Base-by-base conservation (phyloP, 1,140 invertebrate genomes). In the Lamellibrachia luymesi region DNA sequence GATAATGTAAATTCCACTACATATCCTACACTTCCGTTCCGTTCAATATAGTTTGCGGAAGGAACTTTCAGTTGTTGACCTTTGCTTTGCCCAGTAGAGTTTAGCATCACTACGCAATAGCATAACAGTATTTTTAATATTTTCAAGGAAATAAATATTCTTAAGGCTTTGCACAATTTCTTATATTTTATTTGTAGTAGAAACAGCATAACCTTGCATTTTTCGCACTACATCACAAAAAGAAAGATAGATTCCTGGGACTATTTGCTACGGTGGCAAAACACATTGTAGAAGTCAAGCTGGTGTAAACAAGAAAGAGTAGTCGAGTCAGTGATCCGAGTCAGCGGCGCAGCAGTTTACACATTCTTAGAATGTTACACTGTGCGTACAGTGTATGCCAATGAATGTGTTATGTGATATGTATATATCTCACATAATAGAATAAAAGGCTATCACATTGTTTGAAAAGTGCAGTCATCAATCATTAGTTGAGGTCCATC, bases 231-330 rank as follows among this genome's bases (percentile, higher is more conserved):
- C 64, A 80, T 17, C 64, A 80, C 13, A 80, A 80, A 17, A 80
- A 80, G 25, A 22, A 80, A 4, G 25, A 17, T 80, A 80, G 2
- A 80, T 80, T 22, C 25, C 17, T 80, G 64, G 64, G 25, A 80
- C 64, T 80, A 80, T 80, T 80, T 80, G 64, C 38, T 80, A 80
- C 64, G 64, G 64, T 80, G 64, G 64, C 64, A 80, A 80, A 80
- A 80, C 13, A 80, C 64, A 80, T 22, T 22, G 4, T 10, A 80
- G 64, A 80, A 80, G 64, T 17, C 64, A 22, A 80, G 64, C 13
- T 80, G 64, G 64, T 80, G 64, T 80, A 80, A 80, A 80, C 64
- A 80, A 80, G 25, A 80, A 80, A 80, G 64, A 80, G 64, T 80
- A 17, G 4, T 80, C 52, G 13, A 56, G 64, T 80, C 25, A 38